Evolutionary conservation across 2,797 vertebrate species (phyloP).

Genomic region (Pygocentrus nattereri): DNA sequence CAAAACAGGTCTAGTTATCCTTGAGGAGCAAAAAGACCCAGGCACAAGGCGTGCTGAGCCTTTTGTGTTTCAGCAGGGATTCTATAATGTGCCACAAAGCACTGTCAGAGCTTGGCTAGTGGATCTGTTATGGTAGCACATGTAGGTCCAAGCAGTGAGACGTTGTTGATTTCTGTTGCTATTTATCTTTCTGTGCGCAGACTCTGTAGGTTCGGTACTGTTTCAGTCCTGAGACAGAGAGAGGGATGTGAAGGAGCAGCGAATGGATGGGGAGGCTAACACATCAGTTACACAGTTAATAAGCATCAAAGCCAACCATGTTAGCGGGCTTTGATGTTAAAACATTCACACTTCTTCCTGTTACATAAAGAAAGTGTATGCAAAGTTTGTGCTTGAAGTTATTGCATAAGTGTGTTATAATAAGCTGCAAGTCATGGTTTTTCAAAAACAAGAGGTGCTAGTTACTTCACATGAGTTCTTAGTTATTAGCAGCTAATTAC

Average conservation of each 20-base stretch:
- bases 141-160: neutral
- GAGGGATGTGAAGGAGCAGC: constrained; percentile 40
- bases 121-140: neutral
- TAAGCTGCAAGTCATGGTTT: neutral
- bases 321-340: neutral
- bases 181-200: constrained; percentile 7
- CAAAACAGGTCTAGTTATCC: constrained; percentile 26
- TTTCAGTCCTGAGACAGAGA: constrained; percentile 42
- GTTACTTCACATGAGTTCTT: neutral
- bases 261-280: constrained; percentile 29
- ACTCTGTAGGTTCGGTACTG: constrained; percentile 9
- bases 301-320: neutral
- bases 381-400: neutral
- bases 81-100: constrained; percentile 10
- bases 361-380: no score
- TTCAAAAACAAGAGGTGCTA: neutral
- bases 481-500: neutral
- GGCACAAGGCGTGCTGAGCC: neutral
- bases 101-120: constrained; percentile 15
- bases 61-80: constrained; percentile 7
- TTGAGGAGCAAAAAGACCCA: constrained; percentile 12
- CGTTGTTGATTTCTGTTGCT: constrained; percentile 3
- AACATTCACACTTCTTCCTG: neutral
- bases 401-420: neutral
- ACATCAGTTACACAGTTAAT: constrained; percentile 23